phyloP scores from a whole-genome alignment of 2,797 vertebrate genomes.

The Acanthurus tractus region DNA sequence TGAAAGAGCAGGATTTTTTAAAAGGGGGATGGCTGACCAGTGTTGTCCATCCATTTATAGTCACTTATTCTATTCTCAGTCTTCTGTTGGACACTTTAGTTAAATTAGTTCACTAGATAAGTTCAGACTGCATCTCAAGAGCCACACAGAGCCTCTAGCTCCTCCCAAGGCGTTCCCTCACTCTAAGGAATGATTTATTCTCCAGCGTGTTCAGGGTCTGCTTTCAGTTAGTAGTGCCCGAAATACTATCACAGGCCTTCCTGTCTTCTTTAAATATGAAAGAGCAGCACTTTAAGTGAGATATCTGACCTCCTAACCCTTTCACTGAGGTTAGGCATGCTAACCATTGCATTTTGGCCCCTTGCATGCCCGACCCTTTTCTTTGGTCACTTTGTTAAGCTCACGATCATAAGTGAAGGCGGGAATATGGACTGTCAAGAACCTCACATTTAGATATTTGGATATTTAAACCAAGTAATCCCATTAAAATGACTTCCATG shows the following conservation, averaged over 20 bases:
- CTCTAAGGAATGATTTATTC: conserved; percentile 23
- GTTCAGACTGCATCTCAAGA: conserved; percentile 3
- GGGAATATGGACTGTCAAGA: too few relatives aligned
- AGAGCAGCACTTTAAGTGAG: not conserved
- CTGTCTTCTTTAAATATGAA: conserved; percentile 1
- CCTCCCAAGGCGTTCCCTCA: conserved; percentile 8
- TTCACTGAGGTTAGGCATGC: not conserved
- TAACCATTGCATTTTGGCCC: not conserved
- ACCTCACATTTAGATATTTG: too few relatives aligned
- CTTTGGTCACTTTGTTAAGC: too few relatives aligned
- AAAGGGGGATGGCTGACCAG: not conserved
- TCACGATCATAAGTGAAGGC: too few relatives aligned
- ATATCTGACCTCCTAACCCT: not conserved
- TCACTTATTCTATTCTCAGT: conserved; percentile 8
- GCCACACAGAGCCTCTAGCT: conserved; percentile 17
- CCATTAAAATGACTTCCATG: too few relatives aligned
- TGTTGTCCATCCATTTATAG: not conserved
- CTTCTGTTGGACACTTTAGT: conserved; percentile 22
- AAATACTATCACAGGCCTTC: conserved; percentile 17
- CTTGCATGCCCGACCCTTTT: not conserved
- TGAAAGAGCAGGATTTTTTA: not conserved
- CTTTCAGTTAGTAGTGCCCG: conserved; percentile 29
- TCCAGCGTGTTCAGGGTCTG: conserved; percentile 27
- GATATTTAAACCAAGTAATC: too few relatives aligned
- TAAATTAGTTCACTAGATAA: conserved; percentile 15